Percentiles rank a stretch among this genome's conserved stretches.
Evolutionary conservation across 1,140 invertebrate genomes (phyloP).

Genomic region (honey bee (Apis mellifera)): DNA sequence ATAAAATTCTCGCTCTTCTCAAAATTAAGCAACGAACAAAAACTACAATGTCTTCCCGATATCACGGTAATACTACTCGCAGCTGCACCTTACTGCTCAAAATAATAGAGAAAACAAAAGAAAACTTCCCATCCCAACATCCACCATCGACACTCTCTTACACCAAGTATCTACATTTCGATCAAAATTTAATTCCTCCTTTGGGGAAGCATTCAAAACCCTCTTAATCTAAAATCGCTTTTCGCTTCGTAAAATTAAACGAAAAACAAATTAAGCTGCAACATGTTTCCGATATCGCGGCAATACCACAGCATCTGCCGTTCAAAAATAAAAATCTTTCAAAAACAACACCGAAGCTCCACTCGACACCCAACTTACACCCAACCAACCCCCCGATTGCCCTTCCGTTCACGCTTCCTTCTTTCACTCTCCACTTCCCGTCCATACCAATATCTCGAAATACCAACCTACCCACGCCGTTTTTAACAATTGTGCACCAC

Average conservation of each 20-base stretch:
- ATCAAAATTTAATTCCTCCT: not conserved
- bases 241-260: not conserved
- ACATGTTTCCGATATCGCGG: not conserved
- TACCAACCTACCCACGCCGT: not conserved
- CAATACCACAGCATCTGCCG: not conserved
- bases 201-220: not conserved
- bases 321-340: not conserved
- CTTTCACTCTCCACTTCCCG: not conserved
- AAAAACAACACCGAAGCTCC: not conserved
- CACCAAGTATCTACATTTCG: not conserved
- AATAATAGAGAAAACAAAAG: too few species aligned
- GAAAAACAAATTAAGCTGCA: not conserved
- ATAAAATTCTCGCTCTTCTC: too few species aligned
- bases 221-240: too few species aligned
- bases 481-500: not conserved
- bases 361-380: not conserved
- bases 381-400: constrained; percentile 14
- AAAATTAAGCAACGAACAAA: too few species aligned
- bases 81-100: too few species aligned
- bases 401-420: not conserved
- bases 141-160: too few species aligned
- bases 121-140: too few species aligned
- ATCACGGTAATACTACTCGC: too few species aligned
- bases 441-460: not conserved
- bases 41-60: too few species aligned